Evolutionary conservation across 2,797 vertebrate genomes (phyloP).

Genomic region (Fundulus diaphanus): DNA sequence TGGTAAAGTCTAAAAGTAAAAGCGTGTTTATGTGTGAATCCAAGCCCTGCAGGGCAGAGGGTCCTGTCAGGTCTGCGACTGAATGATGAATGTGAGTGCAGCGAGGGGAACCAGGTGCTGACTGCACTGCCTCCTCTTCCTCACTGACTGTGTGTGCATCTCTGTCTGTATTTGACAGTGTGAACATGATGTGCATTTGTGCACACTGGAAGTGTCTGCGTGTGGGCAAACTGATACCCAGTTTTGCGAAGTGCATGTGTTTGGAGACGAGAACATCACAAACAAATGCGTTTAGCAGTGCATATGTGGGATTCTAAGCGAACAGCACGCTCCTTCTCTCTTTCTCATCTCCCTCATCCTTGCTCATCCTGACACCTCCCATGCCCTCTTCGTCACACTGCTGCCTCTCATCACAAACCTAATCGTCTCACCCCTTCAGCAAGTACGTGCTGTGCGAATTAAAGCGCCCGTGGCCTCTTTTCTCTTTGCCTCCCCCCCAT

Average conservation of each 20-base stretch:
- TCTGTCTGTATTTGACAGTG: constrained; percentile 26
- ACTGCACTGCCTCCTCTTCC: constrained; percentile 65
- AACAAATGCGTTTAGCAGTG: constrained; percentile 26
- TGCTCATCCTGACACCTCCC: constrained; percentile 78
- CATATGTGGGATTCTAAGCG: constrained; percentile 56
- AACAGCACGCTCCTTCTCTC: constrained; percentile 71
- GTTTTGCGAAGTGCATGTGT: constrained; percentile 13
- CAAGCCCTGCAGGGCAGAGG: constrained; percentile 71
- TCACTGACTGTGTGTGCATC: constrained; percentile 21
- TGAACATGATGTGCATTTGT: constrained; percentile 22
- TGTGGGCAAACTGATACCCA: constrained; percentile 7
- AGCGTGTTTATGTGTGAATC: constrained; percentile 56
- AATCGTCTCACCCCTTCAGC: constrained; percentile 82
- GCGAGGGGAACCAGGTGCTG: constrained; percentile 63
- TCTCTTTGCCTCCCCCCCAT: constrained; percentile 61
- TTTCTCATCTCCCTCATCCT: constrained; percentile 80
- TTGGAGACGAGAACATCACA: constrained; percentile 6
- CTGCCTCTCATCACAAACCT: constrained; percentile 85
- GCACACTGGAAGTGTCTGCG: constrained; percentile 15
- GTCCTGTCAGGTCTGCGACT: constrained; percentile 71
- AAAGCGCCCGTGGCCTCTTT: constrained; percentile 77
- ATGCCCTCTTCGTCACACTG: constrained; percentile 81
- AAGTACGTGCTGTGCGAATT: constrained; percentile 82
- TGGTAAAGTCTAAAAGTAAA: constrained; percentile 40
- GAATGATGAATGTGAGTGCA: constrained; percentile 81